Base-by-base conservation (phyloP, 2,797 vertebrate genomes). In the Ctenochaetus hawaiiensis region DNA sequence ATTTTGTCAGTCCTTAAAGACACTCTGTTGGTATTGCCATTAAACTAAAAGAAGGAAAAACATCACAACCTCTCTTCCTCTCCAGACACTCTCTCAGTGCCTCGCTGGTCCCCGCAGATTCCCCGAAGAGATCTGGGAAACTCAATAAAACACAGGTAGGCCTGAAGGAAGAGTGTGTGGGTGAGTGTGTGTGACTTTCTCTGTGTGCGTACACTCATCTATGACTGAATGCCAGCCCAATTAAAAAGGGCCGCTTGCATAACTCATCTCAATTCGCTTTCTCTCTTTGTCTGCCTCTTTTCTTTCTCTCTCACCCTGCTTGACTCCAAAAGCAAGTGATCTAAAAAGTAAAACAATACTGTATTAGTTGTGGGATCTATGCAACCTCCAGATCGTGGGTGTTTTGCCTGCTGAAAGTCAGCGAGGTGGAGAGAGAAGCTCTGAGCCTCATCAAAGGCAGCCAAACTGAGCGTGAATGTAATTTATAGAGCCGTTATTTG, bases 101-200 rank as follows among this genome's bases (percentile, higher is more conserved):
- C 98, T 86, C 97, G 98, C 93, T 99, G 98, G 98, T 99, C 98
- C 83, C 98, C 98, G 5, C 98, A 99, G 96, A 98, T 99, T 93
- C 97, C 98, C 82, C 96, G 97, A 71, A 96, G 98, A 96, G 98
- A 99, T 93, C 94, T 99, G 37, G 97, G 98, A 94, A 99, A 99
- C 94, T 99, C 98, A 67, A 99, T 99, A 91, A 99, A 99, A 96
- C 98, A 99, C 97, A 98, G 98, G 98, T 99, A 96, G 7, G 87
- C 52, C 65, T 62, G 6, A 64, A 62, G 63, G 22, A 66, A 51
- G 45, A 22, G 77, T 60, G 65, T 41, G 76, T 37, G 74, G 20
- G 44, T 34, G 77, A 41, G 56, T 20, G 67, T 14, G 72, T 54
- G 54, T 43, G 41, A 34, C 37, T 74, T 39, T 72, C 11, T 23